These are phyloP conservation scores for Matsumyia berberina DNA, from an alignment of 2,888 invertebrate species.

Conservation along the genomic window DNA sequence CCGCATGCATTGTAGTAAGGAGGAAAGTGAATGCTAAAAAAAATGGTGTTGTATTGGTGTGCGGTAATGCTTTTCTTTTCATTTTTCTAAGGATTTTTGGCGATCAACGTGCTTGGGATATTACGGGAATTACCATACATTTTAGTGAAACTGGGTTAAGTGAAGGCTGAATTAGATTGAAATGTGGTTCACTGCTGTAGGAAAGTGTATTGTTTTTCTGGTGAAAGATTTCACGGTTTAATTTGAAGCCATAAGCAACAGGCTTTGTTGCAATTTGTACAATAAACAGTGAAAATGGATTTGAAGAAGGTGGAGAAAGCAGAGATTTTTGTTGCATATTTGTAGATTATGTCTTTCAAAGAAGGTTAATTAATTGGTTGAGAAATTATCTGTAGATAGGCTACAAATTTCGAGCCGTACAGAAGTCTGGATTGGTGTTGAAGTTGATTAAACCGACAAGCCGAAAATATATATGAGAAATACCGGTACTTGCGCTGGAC, in stretches of 20 bases:
- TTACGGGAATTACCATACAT: slow-evolving; percentile 50
- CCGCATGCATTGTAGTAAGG: slow-evolving; percentile 6
- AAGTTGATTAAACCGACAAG: no score
- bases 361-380: no score
- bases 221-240: no score
- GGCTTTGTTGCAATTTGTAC: background rate
- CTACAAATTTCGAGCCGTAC: no score
- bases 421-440: no score
- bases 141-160: slow-evolving; percentile 59
- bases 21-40: slow-evolving; percentile 6
- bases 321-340: no score
- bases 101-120: slow-evolving; percentile 36
- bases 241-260: background rate
- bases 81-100: slow-evolving; percentile 38
- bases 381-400: no score
- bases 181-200: slow-evolving; percentile 24
- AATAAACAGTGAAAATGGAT: no score
- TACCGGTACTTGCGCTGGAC: no score
- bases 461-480: no score
- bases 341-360: no score
- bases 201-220: background rate
- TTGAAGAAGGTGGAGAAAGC: no score
- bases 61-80: slow-evolving; percentile 19
- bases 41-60: slow-evolving; percentile 2
- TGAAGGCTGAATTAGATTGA: slow-evolving; percentile 16